Conservation (phyloP, 2,888 invertebrate genomes). For the Dryobota labecula region DNA sequence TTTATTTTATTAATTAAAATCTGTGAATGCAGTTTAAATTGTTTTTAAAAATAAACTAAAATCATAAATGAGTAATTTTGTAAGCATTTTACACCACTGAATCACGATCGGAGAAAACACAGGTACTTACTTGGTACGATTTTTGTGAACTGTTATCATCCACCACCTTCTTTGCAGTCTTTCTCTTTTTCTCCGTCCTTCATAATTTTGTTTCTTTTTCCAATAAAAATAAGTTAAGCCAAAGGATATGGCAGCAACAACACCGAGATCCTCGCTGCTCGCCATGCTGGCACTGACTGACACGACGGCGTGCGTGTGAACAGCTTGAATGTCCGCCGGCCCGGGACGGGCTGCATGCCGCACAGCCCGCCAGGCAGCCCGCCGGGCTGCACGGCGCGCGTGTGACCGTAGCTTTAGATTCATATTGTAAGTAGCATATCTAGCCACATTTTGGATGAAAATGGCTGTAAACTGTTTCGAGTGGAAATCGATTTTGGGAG, state of each 20-base stretch:
- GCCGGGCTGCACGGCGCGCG: too few species aligned
- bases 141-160: conserved; percentile 56
- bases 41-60: conserved; percentile 44
- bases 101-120: conserved; percentile 51
- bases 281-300: conserved; percentile 53
- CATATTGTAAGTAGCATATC: too few species aligned
- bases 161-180: conserved; percentile 56
- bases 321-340: conserved; percentile 51
- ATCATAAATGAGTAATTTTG: conserved; percentile 53
- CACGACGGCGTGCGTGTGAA: conserved; percentile 47
- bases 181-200: conserved; percentile 48
- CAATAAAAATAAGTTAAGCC: conserved; percentile 60
- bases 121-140: conserved; percentile 38
- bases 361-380: conserved; percentile 16
- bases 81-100: conserved; percentile 50
- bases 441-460: too few species aligned
- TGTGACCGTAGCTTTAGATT: too few species aligned
- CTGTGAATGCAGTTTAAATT: conserved; percentile 35
- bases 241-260: conserved; percentile 56
- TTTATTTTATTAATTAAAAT: conserved; percentile 42
- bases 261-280: conserved; percentile 53
- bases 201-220: conserved; percentile 59
- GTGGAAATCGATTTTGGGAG: too few species aligned
- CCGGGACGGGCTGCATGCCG: conserved; percentile 50
- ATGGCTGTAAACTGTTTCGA: too few species aligned